A percentile compares a stretch with the other conserved stretches of the same genome.
phyloP scores from a whole-genome alignment of 2,113 vertebrate species.

The Damaliscus lunatus region DNA sequence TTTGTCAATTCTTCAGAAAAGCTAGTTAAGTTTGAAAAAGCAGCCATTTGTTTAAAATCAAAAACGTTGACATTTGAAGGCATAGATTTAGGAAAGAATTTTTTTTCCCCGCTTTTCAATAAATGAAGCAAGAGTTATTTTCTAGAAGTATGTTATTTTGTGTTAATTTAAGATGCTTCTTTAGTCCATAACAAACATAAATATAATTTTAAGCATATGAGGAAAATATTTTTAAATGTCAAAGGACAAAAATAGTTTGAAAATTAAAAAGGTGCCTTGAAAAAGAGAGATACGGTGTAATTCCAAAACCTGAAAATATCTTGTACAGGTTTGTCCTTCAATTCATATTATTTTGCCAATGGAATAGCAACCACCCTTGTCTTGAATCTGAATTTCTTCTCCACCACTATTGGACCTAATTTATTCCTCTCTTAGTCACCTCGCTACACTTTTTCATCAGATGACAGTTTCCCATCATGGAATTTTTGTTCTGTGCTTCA shows the following conservation, averaged over 20 bases:
- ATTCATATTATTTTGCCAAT: background rate
- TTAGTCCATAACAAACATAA: background rate
- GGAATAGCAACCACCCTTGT: background rate
- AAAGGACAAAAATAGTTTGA: background rate
- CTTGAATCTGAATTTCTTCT: background rate
- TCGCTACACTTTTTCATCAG: background rate
- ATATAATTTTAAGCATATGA: background rate
- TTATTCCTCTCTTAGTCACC: background rate
- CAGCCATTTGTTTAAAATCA: background rate
- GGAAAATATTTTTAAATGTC: background rate
- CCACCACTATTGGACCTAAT: background rate
- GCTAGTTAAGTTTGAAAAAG: conserved; percentile 1
- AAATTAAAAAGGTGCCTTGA: background rate
- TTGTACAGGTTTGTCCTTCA: background rate
- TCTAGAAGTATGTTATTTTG: background rate
- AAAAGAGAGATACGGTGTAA: background rate
- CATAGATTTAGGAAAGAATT: background rate
- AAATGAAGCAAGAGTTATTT: background rate
- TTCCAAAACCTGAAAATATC: background rate
- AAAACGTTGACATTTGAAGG: background rate
- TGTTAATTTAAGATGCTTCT: background rate
- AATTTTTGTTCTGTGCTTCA: background rate
- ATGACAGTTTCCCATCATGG: background rate
- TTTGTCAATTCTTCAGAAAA: conserved; percentile 16
- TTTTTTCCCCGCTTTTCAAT: background rate